These are phyloP conservation scores for Oryzaephilus surinamensis DNA, from an alignment of 1,140 invertebrate species.

Conservation along the genomic window DNA sequence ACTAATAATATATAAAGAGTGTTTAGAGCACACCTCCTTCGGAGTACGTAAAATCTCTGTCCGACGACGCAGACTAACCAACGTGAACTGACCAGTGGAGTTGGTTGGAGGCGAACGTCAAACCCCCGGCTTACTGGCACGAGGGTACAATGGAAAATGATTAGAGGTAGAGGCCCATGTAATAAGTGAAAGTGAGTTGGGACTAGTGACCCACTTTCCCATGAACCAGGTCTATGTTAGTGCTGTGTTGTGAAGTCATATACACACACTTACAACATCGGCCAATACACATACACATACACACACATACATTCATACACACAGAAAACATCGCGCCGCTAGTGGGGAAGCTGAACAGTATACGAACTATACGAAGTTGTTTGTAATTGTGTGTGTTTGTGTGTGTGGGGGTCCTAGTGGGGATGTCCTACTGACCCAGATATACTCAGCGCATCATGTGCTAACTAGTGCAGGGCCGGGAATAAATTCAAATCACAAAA, in stretches of 20 bases:
- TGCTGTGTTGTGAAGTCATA: constrained; percentile 37
- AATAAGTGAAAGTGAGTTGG: constrained; percentile 56
- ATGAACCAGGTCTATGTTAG: constrained; percentile 57
- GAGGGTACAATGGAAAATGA: constrained; percentile 51
- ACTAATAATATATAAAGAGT: too few relatives aligned
- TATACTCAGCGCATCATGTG: constrained; percentile 35
- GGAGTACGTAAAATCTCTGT: too few relatives aligned
- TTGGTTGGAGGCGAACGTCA: constrained; percentile 17
- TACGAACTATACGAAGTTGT: too few relatives aligned
- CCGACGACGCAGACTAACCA: constrained; percentile 9
- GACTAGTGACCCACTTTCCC: constrained; percentile 51
- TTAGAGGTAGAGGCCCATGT: constrained; percentile 51
- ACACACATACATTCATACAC: constrained; percentile 29
- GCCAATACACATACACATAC: constrained; percentile 21
- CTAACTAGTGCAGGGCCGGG: constrained; percentile 15
- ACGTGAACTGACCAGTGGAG: constrained; percentile 9
- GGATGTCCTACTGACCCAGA: constrained; percentile 59
- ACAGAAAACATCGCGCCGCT: constrained; percentile 13
- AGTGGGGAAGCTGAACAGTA: constrained; percentile 36
- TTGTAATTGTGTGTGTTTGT: too few relatives aligned
- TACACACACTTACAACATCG: constrained; percentile 15
- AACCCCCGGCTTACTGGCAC: constrained; percentile 34
- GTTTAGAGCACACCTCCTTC: constrained; percentile 11
- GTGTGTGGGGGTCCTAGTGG: constrained; percentile 38
- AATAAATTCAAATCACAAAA: too few relatives aligned